phyloP scores from a whole-genome alignment of 2,888 invertebrate genomes.

The Myopa tessellatipennis region DNA sequence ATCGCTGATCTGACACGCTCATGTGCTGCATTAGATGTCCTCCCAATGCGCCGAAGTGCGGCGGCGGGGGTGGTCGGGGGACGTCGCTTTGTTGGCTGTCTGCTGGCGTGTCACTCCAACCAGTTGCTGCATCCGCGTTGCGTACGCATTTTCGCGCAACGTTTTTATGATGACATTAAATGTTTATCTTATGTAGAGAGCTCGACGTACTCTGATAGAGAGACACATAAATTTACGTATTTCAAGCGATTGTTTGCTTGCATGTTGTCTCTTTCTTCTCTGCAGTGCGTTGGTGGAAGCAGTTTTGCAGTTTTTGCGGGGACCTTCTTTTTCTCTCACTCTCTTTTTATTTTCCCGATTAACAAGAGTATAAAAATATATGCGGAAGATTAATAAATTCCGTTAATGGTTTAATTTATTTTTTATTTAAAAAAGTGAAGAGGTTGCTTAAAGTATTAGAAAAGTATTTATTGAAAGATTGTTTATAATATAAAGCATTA shows the following conservation, averaged over 20 bases:
- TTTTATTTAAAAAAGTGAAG: no score
- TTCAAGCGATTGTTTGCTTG: background rate
- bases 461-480: no score
- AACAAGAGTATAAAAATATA: no score
- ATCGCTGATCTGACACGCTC: background rate
- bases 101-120: background rate
- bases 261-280: no score
- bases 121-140: background rate
- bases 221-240: background rate
- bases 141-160: conserved; percentile 4
- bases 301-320: no score
- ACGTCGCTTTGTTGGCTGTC: background rate
- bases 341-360: no score
- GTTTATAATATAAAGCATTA: no score
- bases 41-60: background rate
- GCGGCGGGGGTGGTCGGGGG: background rate
- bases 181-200: background rate
- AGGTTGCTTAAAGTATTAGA: no score
- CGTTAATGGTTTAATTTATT: no score
- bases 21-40: background rate
- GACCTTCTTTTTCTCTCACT: no score
- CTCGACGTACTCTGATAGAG: background rate
- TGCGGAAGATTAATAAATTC: no score
- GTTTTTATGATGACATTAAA: conserved; percentile 10
- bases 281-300: no score